These are phyloP conservation scores for Macropus fuliginosus DNA, from an alignment of 2,797 vertebrate genomes.

Conservation along the genomic window DNA sequence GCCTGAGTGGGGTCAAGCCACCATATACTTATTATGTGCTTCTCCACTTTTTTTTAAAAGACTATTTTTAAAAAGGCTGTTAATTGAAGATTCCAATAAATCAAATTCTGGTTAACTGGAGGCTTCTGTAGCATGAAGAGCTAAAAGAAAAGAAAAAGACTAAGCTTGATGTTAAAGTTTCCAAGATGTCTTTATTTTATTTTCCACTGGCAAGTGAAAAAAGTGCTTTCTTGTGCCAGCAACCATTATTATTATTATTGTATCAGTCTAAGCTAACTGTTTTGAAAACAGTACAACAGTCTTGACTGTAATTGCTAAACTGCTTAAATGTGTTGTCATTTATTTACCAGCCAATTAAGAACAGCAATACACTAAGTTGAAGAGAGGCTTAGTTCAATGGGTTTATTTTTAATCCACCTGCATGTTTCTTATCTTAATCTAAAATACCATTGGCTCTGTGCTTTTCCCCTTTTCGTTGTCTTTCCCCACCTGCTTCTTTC, in stretches of 20 bases:
- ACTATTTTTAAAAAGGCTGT: too few relatives aligned
- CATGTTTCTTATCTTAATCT: background rate
- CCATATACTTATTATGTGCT: background rate
- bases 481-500: background rate
- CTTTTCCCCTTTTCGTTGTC: background rate
- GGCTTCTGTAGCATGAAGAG: constrained; percentile 13
- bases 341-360: constrained; percentile 52
- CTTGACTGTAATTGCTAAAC: constrained; percentile 53
- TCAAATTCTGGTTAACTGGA: constrained; percentile 5
- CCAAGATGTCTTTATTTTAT: constrained; percentile 22
- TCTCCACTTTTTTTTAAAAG: background rate
- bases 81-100: background rate
- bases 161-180: constrained; percentile 26
- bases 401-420: constrained; percentile 50
- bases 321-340: constrained; percentile 50
- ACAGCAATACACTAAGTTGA: constrained; percentile 38
- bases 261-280: constrained; percentile 48
- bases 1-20: background rate
- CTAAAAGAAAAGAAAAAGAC: constrained; percentile 12
- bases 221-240: constrained; percentile 12
- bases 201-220: constrained; percentile 49
- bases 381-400: constrained; percentile 3
- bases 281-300: constrained; percentile 60
- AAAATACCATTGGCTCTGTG: constrained; percentile 23
- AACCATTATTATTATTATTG: constrained; percentile 40